These are phyloP conservation scores for Sphyrna mokarran DNA, from an alignment of 2,113 vertebrate species.

Conservation along the genomic window DNA sequence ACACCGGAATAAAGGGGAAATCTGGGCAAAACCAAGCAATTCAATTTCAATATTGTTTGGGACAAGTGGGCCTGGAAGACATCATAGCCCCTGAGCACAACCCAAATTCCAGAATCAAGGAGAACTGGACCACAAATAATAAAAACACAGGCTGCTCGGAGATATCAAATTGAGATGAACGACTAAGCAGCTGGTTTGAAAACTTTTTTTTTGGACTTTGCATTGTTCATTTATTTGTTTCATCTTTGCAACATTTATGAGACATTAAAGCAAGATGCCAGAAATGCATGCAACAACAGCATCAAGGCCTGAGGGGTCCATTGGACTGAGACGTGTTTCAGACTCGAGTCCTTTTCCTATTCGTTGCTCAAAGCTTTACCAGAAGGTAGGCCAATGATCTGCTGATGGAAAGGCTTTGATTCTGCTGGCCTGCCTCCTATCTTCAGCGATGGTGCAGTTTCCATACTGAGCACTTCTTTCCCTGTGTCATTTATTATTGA, in stretches of 20 bases:
- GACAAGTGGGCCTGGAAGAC: neutral
- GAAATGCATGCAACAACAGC: neutral
- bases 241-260: neutral
- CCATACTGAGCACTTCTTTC: neutral
- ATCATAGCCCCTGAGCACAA: neutral
- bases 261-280: neutral
- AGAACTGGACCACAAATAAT: neutral
- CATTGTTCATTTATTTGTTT: neutral
- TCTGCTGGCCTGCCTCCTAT: neutral
- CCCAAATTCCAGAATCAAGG: neutral
- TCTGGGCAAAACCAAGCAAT: neutral
- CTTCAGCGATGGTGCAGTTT: neutral
- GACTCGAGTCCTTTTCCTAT: neutral
- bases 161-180: neutral
- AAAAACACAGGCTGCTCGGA: too few species aligned
- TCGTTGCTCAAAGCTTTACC: slow-evolving; percentile 3
- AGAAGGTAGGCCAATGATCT: neutral
- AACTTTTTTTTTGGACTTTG: neutral
- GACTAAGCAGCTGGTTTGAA: neutral
- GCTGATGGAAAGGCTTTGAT: neutral
- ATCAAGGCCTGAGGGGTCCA: neutral
- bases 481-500: neutral
- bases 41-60: neutral
- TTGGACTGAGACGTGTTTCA: slow-evolving; percentile 18
- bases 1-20: neutral